Evolutionary conservation across 2,888 invertebrate species (phyloP).

Genomic region (Trachelus iudaicus): DNA sequence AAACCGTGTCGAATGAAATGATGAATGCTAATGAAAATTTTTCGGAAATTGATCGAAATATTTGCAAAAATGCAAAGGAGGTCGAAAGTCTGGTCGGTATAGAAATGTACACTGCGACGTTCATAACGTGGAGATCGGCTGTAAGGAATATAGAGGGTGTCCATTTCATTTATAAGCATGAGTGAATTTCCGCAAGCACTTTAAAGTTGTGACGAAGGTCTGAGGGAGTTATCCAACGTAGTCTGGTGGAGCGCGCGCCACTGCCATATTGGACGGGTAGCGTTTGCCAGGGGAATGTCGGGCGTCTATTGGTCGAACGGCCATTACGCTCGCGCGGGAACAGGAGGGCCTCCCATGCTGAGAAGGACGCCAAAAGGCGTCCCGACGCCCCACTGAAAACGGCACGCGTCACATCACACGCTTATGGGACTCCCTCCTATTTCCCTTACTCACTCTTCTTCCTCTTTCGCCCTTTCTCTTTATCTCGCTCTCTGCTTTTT

Average conservation of each 20-base stretch:
- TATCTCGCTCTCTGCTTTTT: no score
- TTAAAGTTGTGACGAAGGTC: conserved; percentile 6
- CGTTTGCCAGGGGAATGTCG: conserved; percentile 23
- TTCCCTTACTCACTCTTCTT: conserved; percentile 18
- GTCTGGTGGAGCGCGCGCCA: conserved; percentile 43
- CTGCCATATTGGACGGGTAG: conserved; percentile 59
- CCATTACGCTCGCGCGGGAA: conserved; percentile 41
- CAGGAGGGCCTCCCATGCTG: conserved; percentile 45
- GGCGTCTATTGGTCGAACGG: conserved; percentile 44
- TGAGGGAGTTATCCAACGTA: conserved; percentile 5
- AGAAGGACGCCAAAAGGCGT: conserved; percentile 47
- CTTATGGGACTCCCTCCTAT: conserved; percentile 37
- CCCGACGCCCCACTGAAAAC: conserved; percentile 56
- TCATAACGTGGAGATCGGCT: no score
- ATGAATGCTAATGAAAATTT: no score
- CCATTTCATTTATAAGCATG: conserved; percentile 4
- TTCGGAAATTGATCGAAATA: no score
- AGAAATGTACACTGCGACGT: not conserved
- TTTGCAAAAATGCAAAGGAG: no score
- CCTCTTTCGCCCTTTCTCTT: conserved; percentile 18
- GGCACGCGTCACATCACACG: conserved; percentile 59
- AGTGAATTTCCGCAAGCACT: conserved; percentile 21
- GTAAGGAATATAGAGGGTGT: not conserved
- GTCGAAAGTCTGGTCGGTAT: no score
- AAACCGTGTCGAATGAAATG: no score